These are phyloP conservation scores for Cylindroiulus punctatus DNA, from an alignment of 2,888 invertebrate species.

Conservation along the genomic window DNA sequence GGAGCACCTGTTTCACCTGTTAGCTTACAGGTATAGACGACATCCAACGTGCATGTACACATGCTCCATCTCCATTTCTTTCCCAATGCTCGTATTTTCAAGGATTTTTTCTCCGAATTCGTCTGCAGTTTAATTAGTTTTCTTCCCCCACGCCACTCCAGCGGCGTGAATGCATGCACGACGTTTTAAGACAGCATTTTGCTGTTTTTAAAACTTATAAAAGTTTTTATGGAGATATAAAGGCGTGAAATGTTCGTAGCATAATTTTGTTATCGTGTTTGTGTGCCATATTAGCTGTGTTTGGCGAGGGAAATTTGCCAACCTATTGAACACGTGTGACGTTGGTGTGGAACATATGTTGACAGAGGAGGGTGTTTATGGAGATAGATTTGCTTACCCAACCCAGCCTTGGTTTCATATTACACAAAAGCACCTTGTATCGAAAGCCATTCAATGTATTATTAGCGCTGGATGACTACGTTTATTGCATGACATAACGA, in stretches of 20 bases:
- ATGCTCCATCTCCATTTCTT: not conserved
- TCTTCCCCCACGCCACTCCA: not conserved
- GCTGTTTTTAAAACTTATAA: slow-evolving; percentile 19
- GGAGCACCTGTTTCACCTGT: not conserved
- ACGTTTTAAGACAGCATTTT: slow-evolving; percentile 23
- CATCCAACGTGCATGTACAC: not conserved
- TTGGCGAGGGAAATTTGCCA: slow-evolving; percentile 31
- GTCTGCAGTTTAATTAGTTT: slow-evolving; percentile 38
- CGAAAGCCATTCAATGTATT: slow-evolving; percentile 42
- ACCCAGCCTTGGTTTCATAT: slow-evolving; percentile 37
- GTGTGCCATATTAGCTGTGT: slow-evolving; percentile 19
- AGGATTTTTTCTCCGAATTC: not conserved
- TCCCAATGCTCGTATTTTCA: not conserved
- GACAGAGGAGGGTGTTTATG: slow-evolving; percentile 37
- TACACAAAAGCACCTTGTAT: slow-evolving; percentile 42
- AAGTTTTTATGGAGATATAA: slow-evolving; percentile 30
- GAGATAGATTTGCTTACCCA: slow-evolving; percentile 42
- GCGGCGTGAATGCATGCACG: not conserved
- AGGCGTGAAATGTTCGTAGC: slow-evolving; percentile 29
- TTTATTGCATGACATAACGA: slow-evolving; percentile 38
- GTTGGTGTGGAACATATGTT: slow-evolving; percentile 16
- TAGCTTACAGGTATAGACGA: too few relatives aligned
- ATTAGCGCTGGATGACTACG: slow-evolving; percentile 30
- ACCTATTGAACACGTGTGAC: slow-evolving; percentile 38
- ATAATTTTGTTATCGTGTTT: slow-evolving; percentile 36